A percentile compares a stretch with the other conserved stretches of the same genome.
These are phyloP conservation scores for Sinodicranocentrus sp. DNA, from an alignment of 2,888 invertebrate genomes.

Conservation along the genomic window DNA sequence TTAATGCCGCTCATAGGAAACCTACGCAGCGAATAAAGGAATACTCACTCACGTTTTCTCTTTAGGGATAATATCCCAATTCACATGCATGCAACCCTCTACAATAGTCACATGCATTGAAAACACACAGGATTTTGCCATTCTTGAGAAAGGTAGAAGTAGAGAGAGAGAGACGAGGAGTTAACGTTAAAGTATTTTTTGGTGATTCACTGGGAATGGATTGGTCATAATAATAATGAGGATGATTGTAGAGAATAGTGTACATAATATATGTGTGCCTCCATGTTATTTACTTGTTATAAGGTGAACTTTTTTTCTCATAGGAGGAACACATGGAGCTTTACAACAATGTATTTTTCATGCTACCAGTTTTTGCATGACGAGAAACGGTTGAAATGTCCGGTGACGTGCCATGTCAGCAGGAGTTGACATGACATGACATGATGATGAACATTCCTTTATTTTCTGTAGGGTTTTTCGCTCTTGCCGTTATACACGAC, in stretches of 20 bases:
- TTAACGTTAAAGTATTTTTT: not conserved
- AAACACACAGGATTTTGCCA: conserved; percentile 12
- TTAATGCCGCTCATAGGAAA: conserved; percentile 42
- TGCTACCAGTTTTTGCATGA: conserved; percentile 65
- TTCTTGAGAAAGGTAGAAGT: not conserved
- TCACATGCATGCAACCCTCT: conserved; percentile 24
- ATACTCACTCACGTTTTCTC: conserved; percentile 37
- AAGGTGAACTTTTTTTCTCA: not conserved
- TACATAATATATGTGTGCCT: not conserved
- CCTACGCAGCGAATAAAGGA: conserved; percentile 14
- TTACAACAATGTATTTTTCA: conserved; percentile 38
- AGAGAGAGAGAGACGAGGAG: too few species aligned
- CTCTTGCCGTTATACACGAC: conserved; percentile 36
- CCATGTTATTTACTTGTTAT: not conserved
- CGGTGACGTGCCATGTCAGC: conserved; percentile 64
- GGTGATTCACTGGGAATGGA: conserved; percentile 38
- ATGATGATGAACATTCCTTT: conserved; percentile 64
- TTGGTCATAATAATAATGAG: conserved; percentile 34
- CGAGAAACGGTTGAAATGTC: conserved; percentile 65
- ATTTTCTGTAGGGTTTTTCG: conserved; percentile 53
- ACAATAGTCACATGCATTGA: too few species aligned
- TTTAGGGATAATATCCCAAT: not conserved
- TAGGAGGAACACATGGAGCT: conserved; percentile 2
- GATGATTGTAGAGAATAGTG: conserved; percentile 13
- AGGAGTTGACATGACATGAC: conserved; percentile 65